Conservation (phyloP, 2,888 invertebrate genomes). For the Hypsopygia costalis region DNA sequence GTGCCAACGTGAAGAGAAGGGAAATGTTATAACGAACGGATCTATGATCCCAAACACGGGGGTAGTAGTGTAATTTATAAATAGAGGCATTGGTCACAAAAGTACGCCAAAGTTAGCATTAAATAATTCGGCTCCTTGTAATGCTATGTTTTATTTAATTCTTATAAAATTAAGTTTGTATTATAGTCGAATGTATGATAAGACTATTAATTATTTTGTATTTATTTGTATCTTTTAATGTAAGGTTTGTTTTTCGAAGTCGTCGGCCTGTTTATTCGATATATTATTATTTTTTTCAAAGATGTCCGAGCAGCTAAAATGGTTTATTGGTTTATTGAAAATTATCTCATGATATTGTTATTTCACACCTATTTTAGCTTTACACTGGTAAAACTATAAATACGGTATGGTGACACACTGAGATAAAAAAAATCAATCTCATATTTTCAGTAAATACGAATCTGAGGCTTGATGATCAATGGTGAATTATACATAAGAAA, state of each 20-base stretch:
- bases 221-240: slow-evolving; percentile 5
- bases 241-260: not conserved
- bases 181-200: slow-evolving; percentile 12
- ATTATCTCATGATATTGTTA: not conserved
- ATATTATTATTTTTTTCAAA: too few relatives aligned
- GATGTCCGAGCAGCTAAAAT: slow-evolving; percentile 7
- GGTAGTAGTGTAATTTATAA: not conserved
- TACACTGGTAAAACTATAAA: slow-evolving; percentile 36
- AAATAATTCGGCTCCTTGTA: slow-evolving; percentile 23
- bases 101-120: slow-evolving; percentile 67
- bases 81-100: slow-evolving; percentile 55
- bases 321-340: not conserved
- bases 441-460: not conserved
- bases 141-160: not conserved
- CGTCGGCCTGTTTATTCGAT: too few relatives aligned
- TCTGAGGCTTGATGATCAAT: slow-evolving; percentile 5
- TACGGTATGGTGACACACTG: slow-evolving; percentile 28
- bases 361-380: slow-evolving; percentile 35
- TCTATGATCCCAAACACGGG: not conserved
- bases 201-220: slow-evolving; percentile 8
- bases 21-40: too few relatives aligned
- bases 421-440: not conserved
- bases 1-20: too few relatives aligned
- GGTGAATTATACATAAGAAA: not conserved
- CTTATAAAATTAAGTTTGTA: slow-evolving; percentile 10